These are phyloP conservation scores for Phrynocephalus vlangalii DNA, from an alignment of 2,797 vertebrate species.

Conservation along the genomic window DNA sequence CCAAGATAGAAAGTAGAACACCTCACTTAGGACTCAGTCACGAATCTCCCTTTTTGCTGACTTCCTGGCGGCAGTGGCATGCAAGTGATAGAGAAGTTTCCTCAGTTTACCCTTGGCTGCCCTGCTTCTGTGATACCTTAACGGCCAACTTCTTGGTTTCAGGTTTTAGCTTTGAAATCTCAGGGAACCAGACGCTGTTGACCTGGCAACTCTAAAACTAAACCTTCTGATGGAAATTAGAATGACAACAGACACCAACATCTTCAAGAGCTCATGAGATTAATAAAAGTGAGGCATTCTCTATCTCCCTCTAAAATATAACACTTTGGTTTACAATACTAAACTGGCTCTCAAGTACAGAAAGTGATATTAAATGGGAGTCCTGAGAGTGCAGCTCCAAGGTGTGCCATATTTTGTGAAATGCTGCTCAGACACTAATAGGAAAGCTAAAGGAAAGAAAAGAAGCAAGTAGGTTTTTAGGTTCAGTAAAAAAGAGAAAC, in stretches of 20 bases:
- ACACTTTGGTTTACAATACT: not conserved
- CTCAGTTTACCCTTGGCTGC: no score
- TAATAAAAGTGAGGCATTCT: not conserved
- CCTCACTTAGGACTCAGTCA: no score
- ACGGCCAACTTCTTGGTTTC: no score
- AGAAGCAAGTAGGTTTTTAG: not conserved
- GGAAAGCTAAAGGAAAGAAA: not conserved
- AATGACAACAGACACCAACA: not conserved
- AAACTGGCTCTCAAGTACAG: not conserved
- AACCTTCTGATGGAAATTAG: not conserved
- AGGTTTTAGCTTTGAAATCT: no score
- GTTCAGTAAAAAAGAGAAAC: rapidly evolving
- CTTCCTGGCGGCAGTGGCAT: no score
- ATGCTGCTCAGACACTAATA: not conserved
- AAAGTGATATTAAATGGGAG: not conserved
- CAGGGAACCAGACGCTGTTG: no score
- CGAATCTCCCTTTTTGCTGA: no score
- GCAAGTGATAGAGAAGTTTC: no score
- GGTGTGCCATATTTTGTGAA: not conserved
- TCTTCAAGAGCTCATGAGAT: not conserved
- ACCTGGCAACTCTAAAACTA: not conserved
- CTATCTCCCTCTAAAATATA: not conserved
- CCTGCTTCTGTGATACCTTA: no score
- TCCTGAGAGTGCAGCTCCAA: not conserved
- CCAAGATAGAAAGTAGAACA: no score